phyloP scores from a whole-genome alignment of 1,140 invertebrate genomes.

The Pseudomyrmex cubaensis region DNA sequence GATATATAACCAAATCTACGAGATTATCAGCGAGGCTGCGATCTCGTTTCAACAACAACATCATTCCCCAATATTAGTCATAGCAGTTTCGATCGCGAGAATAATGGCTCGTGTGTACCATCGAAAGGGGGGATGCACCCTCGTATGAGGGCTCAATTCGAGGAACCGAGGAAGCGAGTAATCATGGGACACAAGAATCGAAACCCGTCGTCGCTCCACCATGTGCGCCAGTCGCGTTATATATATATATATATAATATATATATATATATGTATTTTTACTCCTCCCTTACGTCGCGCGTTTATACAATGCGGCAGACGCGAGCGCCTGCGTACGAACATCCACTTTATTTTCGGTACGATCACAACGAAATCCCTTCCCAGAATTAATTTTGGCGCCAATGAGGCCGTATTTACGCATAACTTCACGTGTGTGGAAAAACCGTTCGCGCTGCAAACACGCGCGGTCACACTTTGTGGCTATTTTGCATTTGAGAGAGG shows the following conservation, averaged over 20 bases:
- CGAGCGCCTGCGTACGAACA: conserved; percentile 47
- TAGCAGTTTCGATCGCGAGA: conserved; percentile 60
- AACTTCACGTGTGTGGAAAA: conserved; percentile 22
- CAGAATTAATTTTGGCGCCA: conserved; percentile 57
- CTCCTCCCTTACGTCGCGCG: conserved; percentile 37
- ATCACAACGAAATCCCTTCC: conserved; percentile 43
- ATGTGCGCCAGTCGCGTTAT: not conserved
- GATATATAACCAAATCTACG: not conserved
- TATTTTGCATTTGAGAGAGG: too few relatives aligned
- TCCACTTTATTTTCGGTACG: conserved; percentile 56
- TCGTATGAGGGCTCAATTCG: conserved; percentile 13
- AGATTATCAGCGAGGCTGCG: not conserved
- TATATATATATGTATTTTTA: conserved; percentile 34
- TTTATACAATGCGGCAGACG: conserved; percentile 34
- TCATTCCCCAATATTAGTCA: conserved; percentile 54
- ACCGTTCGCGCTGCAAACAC: not conserved
- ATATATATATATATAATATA: too few relatives aligned
- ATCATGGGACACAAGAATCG: conserved; percentile 57
- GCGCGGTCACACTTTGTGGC: too few relatives aligned
- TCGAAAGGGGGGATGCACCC: conserved; percentile 43
- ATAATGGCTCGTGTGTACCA: conserved; percentile 24
- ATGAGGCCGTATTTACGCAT: conserved; percentile 50
- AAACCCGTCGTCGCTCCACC: not conserved
- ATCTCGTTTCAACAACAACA: conserved; percentile 2
- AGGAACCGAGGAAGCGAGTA: conserved; percentile 44